phyloP scores from a whole-genome alignment of 2,888 invertebrate species.

The Drosophila acutilabella region DNA sequence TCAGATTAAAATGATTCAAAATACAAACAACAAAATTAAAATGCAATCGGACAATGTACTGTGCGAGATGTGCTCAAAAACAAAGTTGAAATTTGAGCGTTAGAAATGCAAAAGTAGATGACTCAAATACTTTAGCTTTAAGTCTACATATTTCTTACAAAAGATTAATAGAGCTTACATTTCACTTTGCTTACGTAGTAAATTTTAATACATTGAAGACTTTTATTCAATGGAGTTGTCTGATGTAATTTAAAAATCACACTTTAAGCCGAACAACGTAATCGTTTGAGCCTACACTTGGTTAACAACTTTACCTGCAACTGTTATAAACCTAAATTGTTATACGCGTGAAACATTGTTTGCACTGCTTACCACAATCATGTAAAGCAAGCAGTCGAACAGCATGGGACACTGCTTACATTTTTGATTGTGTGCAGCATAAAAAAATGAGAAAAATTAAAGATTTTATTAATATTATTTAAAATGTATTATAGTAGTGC shows the following conservation, averaged over 20 bases:
- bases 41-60: conserved; percentile 3
- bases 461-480: too few species aligned
- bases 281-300: too few species aligned
- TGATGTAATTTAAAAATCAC: too few species aligned
- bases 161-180: too few species aligned
- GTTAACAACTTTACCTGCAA: not conserved
- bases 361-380: conserved; percentile 3
- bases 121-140: not conserved
- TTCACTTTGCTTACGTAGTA: too few species aligned
- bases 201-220: too few species aligned
- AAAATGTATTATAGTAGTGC: too few species aligned
- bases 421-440: too few species aligned
- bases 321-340: conserved; percentile 4
- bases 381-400: not conserved
- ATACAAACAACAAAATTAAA: conserved; percentile 31
- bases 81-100: not conserved
- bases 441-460: too few species aligned
- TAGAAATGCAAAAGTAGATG: not conserved
- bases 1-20: conserved; percentile 39
- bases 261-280: too few species aligned
- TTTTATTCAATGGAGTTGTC: too few species aligned
- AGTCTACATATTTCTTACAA: too few species aligned
- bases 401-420: not conserved
- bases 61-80: conserved; percentile 9
- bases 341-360: conserved; percentile 7